A percentile compares a stretch with the other conserved stretches of the same genome.
These are phyloP conservation scores for Potorous gilbertii DNA, from an alignment of 2,797 vertebrate genomes.

Conservation along the genomic window DNA sequence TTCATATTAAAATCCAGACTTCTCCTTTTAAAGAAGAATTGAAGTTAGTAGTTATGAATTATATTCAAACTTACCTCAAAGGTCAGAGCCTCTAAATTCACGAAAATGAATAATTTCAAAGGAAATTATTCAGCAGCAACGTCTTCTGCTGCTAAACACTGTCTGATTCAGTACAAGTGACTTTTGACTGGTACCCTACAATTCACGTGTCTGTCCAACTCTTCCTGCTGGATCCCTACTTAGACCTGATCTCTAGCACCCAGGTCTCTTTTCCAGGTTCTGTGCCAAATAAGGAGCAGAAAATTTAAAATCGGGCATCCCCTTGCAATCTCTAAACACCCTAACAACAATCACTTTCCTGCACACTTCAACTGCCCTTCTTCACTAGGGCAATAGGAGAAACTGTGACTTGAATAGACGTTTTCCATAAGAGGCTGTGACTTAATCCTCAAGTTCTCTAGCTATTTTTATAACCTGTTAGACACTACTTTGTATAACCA, in stretches of 20 bases:
- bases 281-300: not conserved
- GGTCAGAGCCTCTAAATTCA: not conserved
- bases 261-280: not conserved
- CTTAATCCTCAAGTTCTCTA: not conserved
- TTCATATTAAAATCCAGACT: not conserved
- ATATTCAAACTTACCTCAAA: not conserved
- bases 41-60: not conserved
- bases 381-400: not conserved
- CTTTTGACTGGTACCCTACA: not conserved
- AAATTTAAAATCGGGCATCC: not conserved
- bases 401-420: not conserved
- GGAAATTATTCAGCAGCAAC: not conserved
- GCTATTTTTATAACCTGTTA: slow-evolving; percentile 10
- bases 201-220: not conserved
- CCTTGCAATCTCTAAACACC: not conserved
- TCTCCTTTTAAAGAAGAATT: not conserved
- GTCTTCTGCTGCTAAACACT: not conserved
- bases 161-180: not conserved
- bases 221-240: not conserved
- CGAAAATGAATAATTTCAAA: not conserved
- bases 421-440: not conserved
- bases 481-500: not conserved
- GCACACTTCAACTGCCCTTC: not conserved
- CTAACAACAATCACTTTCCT: not conserved
- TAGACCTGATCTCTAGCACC: not conserved